Evolutionary conservation across 2,113 vertebrate species (phyloP), one percentile per base, ranked within the genome.

Genomic region (Dipodomys spectabilis): DNA sequence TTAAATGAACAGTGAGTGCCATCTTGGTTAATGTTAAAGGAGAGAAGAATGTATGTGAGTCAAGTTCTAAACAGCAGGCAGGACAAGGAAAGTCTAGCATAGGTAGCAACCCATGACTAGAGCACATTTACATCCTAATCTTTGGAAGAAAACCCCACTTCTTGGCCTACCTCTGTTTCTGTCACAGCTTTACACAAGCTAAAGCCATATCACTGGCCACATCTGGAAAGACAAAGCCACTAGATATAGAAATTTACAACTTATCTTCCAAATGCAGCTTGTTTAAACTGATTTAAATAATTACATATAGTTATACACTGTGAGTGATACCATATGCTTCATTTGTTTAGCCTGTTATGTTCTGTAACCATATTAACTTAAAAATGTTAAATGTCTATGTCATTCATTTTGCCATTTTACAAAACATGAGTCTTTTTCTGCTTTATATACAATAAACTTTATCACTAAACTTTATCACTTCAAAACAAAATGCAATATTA

Each of bases 101-200:
- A 1, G n/a, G 80, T 0, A 2, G 44, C 12, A 62, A 22, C 20
- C 5, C 3, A 1, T 13, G 30, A 57, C 5, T 2, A 22, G 11
- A 67, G 57, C 23, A 53, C 1, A 1, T 5, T 23, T 22, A 13
- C 7, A 39, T 13, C 15, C 25, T 28, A 22, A 19, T 10, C 53
- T 45, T 4, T 6, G 13, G 18, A 13, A 62, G 65, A 77, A 30
- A 35, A 4, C 27, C 3, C 0, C 2, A 11, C 16, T 1, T 0
- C 2, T 2, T 44, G 39, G 35, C 16, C 3, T 67, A 25, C 27
- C 15, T 3, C 15, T 1, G 2, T 2, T n/a, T 4, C 22, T 32
- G 8, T 5, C 65, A 3, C 6, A 4, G 28, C 35, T 23, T 28
- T 23, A 3, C 25, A 32, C 5, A 78, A 20, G 35, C 22, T 32